These are phyloP conservation scores for Steinernema hermaphroditum DNA, from an alignment of 2,888 invertebrate genomes.

Conservation along the genomic window DNA sequence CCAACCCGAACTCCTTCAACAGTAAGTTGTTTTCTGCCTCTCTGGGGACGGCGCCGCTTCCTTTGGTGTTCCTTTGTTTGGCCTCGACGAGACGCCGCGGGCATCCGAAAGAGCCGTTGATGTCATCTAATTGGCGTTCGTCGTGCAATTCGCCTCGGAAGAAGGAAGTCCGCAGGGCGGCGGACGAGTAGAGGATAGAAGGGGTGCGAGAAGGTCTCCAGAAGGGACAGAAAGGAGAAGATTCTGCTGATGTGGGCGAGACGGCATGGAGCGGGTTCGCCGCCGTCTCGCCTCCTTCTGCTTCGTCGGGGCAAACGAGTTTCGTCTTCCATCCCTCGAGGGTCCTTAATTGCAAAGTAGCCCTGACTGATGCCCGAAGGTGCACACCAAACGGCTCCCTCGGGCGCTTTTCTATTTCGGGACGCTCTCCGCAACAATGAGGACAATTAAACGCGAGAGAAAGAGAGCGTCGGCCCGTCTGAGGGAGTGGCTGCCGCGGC, in stretches of 20 bases:
- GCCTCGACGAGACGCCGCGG: not conserved
- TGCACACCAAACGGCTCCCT: not conserved
- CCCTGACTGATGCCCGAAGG: not conserved
- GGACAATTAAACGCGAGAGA: slow-evolving; percentile 19
- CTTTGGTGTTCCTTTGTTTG: not conserved
- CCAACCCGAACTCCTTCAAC: slow-evolving; percentile 43
- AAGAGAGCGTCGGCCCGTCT: not conserved
- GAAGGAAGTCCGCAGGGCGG: too few species aligned
- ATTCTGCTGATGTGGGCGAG: too few species aligned
- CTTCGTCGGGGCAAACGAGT: too few species aligned
- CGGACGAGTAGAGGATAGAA: too few species aligned
- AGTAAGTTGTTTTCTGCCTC: slow-evolving; percentile 42
- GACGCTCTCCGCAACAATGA: slow-evolving; percentile 10
- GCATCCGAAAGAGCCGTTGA: not conserved
- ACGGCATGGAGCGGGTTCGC: too few species aligned
- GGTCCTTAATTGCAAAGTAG: slow-evolving; percentile 7
- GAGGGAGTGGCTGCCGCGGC: not conserved
- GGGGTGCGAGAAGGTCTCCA: too few species aligned
- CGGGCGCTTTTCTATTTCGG: slow-evolving; percentile 6
- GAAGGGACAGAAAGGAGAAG: too few species aligned
- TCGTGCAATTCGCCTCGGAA: not conserved
- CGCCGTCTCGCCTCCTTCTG: too few species aligned
- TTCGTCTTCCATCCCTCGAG: not conserved
- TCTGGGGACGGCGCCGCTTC: not conserved
- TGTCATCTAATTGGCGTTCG: slow-evolving; percentile 24